phyloP scores from a whole-genome alignment of 2,113 vertebrate species.

The Odocoileus virginianus region DNA sequence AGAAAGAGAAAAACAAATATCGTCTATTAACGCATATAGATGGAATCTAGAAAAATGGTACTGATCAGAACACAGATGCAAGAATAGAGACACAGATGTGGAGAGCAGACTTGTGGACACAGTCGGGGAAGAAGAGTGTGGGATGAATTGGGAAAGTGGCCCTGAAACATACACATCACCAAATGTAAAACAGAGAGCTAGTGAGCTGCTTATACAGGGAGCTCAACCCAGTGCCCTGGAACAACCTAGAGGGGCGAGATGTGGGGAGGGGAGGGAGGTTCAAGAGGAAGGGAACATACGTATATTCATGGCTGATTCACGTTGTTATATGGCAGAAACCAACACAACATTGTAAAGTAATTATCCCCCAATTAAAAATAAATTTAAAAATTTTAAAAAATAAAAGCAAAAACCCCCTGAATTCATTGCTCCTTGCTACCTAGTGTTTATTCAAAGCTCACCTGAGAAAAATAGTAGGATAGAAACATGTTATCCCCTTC shows the following conservation, averaged over 20 bases:
- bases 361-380: background rate
- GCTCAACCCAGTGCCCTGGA: background rate
- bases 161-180: background rate
- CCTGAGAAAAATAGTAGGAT: background rate
- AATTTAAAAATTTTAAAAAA: background rate
- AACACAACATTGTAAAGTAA: background rate
- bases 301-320: background rate
- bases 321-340: fast-evolving
- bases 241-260: background rate
- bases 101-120: background rate
- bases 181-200: background rate
- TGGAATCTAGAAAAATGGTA: background rate
- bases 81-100: background rate
- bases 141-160: background rate
- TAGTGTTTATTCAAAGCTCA: background rate
- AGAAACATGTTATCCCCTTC: background rate
- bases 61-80: background rate
- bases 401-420: background rate
- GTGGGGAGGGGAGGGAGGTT: background rate
- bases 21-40: background rate
- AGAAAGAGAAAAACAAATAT: background rate
- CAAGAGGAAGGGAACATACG: background rate
- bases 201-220: background rate
- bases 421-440: background rate
- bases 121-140: background rate